Percentiles rank a stretch among this genome's conserved stretches.
Conservation (phyloP, 2,113 vertebrate species). For the Myodes glareolus region DNA sequence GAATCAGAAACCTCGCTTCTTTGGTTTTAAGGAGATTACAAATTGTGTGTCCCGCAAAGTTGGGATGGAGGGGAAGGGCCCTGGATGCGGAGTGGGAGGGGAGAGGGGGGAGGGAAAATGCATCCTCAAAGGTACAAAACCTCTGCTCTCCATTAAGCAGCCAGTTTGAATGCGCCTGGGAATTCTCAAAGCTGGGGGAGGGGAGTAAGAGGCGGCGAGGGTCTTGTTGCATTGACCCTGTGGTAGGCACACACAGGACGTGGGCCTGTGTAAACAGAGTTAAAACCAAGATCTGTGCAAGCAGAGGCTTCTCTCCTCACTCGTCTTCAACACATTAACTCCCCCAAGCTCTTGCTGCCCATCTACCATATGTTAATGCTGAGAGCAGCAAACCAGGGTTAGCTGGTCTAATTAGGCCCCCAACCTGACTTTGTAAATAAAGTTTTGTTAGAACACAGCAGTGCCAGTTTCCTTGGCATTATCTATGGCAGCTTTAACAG, state of each 20-base stretch:
- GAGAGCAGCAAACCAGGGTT: background rate
- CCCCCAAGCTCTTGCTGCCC: background rate
- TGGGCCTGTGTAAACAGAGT: background rate
- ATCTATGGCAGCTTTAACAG: background rate
- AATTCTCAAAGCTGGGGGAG: conserved; percentile 62
- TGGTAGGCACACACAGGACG: background rate
- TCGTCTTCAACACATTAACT: background rate
- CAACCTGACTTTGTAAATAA: conserved; percentile 17
- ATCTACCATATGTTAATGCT: background rate
- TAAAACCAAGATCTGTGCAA: background rate
- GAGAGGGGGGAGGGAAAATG: background rate
- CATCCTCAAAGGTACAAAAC: conserved; percentile 77
- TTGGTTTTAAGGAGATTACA: conserved; percentile 87
- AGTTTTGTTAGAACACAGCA: conserved; percentile 29
- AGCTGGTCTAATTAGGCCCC: background rate
- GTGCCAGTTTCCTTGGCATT: background rate
- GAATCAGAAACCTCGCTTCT: conserved; percentile 85
- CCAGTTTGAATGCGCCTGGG: conserved; percentile 71
- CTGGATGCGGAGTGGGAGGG: background rate
- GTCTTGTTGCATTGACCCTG: background rate
- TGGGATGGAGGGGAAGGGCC: conserved; percentile 62
- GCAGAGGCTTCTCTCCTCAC: background rate
- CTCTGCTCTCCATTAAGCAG: conserved; percentile 82
- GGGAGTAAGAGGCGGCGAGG: background rate
- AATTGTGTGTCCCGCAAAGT: conserved; percentile 85